Conservation (phyloP, 2,888 invertebrate genomes). For the Mimumesa dahlbomi region DNA sequence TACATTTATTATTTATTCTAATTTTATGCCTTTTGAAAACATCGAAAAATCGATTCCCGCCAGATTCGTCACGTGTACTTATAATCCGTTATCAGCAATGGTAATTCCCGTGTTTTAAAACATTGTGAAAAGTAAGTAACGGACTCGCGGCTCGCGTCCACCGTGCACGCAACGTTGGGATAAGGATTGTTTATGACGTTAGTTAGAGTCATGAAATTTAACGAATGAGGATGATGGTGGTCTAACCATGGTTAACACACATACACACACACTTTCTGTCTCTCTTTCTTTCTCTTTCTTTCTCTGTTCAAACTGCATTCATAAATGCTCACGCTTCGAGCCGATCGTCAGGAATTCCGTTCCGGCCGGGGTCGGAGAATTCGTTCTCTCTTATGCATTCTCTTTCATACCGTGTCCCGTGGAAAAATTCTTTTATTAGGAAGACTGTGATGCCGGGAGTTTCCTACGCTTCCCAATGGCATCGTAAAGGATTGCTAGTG, state of each 20-base stretch:
- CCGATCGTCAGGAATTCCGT: conserved; percentile 16
- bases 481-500: conserved; percentile 64
- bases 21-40: neutral
- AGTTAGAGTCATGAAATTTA: neutral
- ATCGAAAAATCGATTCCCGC: neutral
- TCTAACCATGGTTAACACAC: no score
- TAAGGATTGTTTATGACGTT: neutral
- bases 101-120: no score
- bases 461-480: conserved; percentile 63
- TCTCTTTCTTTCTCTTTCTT: neutral
- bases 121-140: no score
- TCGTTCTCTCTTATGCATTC: conserved; percentile 34
- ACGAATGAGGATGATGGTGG: no score
- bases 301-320: conserved; percentile 1
- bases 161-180: no score
- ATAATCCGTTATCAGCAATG: no score
- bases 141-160: no score
- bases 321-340: conserved; percentile 9
- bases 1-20: conserved; percentile 5
- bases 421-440: conserved; percentile 64
- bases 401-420: conserved; percentile 29
- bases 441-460: conserved; percentile 46
- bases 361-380: conserved; percentile 22
- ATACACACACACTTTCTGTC: neutral
- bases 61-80: no score